These are phyloP conservation scores for Tetraodon nigroviridis DNA, from an alignment of 2,113 vertebrate species.

Conservation along the genomic window DNA sequence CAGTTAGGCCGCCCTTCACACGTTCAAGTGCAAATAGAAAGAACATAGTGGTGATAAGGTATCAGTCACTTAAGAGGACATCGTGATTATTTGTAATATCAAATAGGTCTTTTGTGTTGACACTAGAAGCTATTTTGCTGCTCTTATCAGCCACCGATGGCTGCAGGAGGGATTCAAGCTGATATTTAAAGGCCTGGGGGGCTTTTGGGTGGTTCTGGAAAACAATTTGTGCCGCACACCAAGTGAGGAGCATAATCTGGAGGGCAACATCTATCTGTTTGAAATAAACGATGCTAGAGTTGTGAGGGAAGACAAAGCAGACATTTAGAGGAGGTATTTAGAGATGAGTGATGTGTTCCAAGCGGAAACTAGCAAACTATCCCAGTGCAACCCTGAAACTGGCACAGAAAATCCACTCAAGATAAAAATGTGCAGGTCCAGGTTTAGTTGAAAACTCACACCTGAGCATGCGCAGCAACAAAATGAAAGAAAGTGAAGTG, in stretches of 20 bases:
- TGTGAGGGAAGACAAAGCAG: too few species aligned
- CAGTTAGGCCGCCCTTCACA: conserved; percentile 4
- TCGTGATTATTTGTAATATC: background rate
- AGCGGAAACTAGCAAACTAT: too few species aligned
- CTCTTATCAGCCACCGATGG: background rate
- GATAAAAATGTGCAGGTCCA: too few species aligned
- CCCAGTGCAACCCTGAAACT: too few species aligned
- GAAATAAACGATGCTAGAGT: background rate
- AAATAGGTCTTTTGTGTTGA: conserved; percentile 15
- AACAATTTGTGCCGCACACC: background rate
- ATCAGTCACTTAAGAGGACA: conserved; percentile 6
- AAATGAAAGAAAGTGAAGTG: background rate
- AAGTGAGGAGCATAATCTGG: background rate
- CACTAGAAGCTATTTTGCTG: conserved; percentile 1
- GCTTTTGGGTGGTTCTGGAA: too few species aligned
- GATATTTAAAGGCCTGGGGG: background rate
- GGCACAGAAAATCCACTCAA: too few species aligned
- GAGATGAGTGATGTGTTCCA: too few species aligned
- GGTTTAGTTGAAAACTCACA: too few species aligned
- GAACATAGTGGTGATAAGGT: conserved; percentile 5
- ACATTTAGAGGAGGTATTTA: too few species aligned
- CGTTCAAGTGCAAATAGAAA: conserved; percentile 31
- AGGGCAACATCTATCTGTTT: background rate
- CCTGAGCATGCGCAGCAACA: too few species aligned
- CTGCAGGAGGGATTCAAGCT: background rate